phyloP scores from a whole-genome alignment of 2,888 invertebrate species.

The Epistrophella euchroma region DNA sequence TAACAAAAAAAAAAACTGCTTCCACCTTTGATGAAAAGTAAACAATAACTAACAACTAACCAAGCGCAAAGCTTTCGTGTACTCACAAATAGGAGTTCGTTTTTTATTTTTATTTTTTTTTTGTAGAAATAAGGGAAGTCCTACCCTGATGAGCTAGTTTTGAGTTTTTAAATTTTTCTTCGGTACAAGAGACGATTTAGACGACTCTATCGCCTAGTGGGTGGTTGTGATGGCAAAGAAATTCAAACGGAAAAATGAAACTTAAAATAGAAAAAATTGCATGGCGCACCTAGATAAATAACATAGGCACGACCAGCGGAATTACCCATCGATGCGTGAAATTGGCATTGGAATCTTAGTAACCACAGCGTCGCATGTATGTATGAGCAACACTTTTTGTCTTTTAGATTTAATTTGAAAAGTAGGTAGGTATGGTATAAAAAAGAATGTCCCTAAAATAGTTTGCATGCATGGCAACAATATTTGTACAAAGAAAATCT shows the following conservation, averaged over 20 bases:
- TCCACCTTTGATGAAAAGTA: slow-evolving; percentile 37
- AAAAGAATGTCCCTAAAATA: too few relatives aligned
- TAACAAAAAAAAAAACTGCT: slow-evolving; percentile 25
- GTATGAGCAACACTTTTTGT: too few relatives aligned
- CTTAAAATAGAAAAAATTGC: slow-evolving; percentile 18
- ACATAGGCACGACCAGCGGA: slow-evolving; percentile 2
- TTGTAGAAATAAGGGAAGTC: slow-evolving; percentile 39
- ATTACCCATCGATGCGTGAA: slow-evolving; percentile 51
- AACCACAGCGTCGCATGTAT: not conserved
- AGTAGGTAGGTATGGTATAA: too few relatives aligned
- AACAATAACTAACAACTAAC: slow-evolving; percentile 65
- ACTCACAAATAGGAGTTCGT: slow-evolving; percentile 20
- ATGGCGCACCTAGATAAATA: slow-evolving; percentile 53
- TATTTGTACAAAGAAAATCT: too few relatives aligned
- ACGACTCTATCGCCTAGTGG: slow-evolving; percentile 13
- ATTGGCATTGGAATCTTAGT: slow-evolving; percentile 45
- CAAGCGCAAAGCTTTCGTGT: slow-evolving; percentile 61
- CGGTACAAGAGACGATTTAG: slow-evolving; percentile 23
- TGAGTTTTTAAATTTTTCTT: slow-evolving; percentile 11
- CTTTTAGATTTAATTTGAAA: too few relatives aligned
- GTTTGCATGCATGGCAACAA: too few relatives aligned
- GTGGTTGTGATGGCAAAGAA: not conserved
- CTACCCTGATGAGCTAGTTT: slow-evolving; percentile 28
- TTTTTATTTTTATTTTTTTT: not conserved
- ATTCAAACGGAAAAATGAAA: not conserved